These are phyloP conservation scores for Ondatra zibethicus DNA, from an alignment of 2,113 vertebrate genomes.

Conservation along the genomic window DNA sequence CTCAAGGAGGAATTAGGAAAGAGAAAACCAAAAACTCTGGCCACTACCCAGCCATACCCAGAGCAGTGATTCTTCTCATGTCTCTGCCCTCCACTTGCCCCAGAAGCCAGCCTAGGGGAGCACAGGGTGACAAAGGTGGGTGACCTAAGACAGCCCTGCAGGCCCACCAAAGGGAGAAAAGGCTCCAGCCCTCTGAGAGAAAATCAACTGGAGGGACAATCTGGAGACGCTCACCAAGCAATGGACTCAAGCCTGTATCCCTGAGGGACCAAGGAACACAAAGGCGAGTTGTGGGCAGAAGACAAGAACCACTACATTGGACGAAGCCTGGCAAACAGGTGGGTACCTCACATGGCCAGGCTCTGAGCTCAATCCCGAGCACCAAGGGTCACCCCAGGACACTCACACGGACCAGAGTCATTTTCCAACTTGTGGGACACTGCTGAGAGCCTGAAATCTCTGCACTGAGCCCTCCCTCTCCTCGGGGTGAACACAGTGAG, in stretches of 20 bases:
- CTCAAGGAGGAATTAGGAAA: rapidly evolving
- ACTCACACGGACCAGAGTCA: too few relatives aligned
- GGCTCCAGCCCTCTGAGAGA: background rate
- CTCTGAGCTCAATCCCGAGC: background rate
- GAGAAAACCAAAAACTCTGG: background rate
- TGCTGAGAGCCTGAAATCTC: background rate
- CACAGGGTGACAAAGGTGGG: rapidly evolving
- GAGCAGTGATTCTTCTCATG: too few relatives aligned
- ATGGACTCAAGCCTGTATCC: background rate
- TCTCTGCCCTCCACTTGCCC: background rate
- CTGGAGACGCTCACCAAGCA: background rate
- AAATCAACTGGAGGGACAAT: background rate
- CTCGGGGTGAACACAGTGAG: background rate
- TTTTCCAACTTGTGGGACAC: background rate
- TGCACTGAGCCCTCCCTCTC: background rate
- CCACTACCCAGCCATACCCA: background rate
- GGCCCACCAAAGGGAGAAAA: background rate
- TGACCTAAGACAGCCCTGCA: background rate
- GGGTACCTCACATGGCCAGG: background rate
- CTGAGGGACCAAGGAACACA: too few relatives aligned
- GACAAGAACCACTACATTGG: rapidly evolving
- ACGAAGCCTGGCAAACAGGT: background rate
- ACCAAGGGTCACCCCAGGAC: background rate
- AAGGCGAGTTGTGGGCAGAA: rapidly evolving
- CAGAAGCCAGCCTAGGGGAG: background rate